Conservation (phyloP, 2,113 vertebrate species). For the Cygnus atratus region DNA sequence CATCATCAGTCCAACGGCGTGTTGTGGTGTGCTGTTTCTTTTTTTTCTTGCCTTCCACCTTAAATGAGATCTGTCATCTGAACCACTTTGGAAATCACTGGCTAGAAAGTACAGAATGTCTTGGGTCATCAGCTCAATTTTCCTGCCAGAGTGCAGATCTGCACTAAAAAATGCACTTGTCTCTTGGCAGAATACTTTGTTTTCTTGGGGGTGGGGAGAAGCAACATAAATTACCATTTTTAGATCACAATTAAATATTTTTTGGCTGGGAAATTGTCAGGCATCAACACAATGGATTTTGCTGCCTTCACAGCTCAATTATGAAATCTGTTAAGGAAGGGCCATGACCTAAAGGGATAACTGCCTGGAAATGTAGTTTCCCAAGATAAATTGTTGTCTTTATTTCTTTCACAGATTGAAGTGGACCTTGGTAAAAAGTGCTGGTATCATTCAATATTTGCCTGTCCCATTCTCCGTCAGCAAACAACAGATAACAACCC, state of each 20-base stretch:
- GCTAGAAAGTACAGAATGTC: background rate
- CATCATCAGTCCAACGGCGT: background rate
- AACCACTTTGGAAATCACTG: background rate
- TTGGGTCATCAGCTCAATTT: background rate
- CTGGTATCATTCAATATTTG: slow-evolving; percentile 90
- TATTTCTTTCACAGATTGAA: slow-evolving; percentile 79
- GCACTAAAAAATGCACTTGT: background rate
- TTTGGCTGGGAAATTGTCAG: background rate
- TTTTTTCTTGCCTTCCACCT: background rate
- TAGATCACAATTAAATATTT: background rate
- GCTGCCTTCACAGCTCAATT: background rate
- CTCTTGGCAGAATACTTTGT: background rate
- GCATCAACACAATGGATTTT: background rate
- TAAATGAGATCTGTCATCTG: background rate
- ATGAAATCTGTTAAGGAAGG: background rate
- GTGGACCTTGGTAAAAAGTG: slow-evolving; percentile 88
- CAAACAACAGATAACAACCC: slow-evolving; percentile 89
- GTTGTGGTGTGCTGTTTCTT: too few species aligned
- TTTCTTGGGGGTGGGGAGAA: background rate
- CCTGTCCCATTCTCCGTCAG: slow-evolving; percentile 88
- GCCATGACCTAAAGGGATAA: background rate
- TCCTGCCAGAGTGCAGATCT: background rate
- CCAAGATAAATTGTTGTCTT: background rate
- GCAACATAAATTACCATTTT: background rate
- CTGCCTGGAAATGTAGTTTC: background rate